Evolutionary conservation across 1,140 invertebrate species (phyloP), one percentile per base, ranked within the genome.

Genomic region (Zaprionus ornatus): DNA sequence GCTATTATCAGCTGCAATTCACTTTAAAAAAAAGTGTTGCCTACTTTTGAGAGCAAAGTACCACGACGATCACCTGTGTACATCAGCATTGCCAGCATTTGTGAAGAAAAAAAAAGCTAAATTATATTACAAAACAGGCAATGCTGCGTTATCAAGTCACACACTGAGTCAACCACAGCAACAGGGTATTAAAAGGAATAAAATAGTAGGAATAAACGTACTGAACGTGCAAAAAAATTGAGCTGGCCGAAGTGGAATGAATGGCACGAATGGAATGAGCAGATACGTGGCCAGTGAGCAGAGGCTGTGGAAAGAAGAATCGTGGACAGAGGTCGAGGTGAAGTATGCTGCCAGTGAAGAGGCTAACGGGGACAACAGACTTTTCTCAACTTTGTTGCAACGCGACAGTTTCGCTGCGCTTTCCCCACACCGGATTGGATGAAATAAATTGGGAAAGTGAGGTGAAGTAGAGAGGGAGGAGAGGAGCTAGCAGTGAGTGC

Each of bases 311-410:
- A 37, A 29, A 27, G 63, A 50, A 32, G 54, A 56, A 56, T 32
- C 15, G 54, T 3, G 29, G 54, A 29, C 3, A 12, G 3, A 37
- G 9, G 7, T 1, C 42, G 37, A 21, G 37, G 59, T 10, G 29
- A 15, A 13, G 19, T 42, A 29, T n/a, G 17, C 25, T 29, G 19
- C 27, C 3, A 48, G 25, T 17, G 37, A 17, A 10, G 40, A 17
- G 3, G 40, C n/a, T 32, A 32, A 32, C 29, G 42, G 40, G 32
- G 32, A 35, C 21, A 42, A 4, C 48, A 62, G 73, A 66, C 76
- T 81, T 75, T 56, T 40, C 75, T 72, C 65, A 88, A 83, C 80
- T 87, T 87, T 88, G 84, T 87, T 83, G 80, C 80, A 88, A 69
- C 74, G 80, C 67, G 79, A 82, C 76, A 74, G 57, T 86, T 71